Evolutionary conservation across 2,797 vertebrate species (phyloP).

Genomic region (Rhynchonycteris naso): DNA sequence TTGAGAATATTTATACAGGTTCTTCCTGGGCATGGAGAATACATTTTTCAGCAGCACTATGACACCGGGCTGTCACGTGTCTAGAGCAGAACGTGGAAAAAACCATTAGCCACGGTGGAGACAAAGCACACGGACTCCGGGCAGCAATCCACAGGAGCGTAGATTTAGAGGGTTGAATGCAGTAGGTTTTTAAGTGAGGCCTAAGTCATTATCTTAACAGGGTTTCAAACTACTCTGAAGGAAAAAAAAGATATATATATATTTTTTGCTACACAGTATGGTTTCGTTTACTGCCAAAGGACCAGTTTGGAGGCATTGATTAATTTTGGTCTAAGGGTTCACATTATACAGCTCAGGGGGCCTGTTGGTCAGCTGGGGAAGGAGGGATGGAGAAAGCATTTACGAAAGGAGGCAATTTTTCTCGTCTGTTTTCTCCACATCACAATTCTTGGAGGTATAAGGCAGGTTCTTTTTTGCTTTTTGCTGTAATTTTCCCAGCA

Average conservation of each 20-base stretch:
- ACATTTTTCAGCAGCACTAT: conserved; percentile 82
- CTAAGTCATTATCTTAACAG: conserved; percentile 58
- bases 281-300: conserved; percentile 51
- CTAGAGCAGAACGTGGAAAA: conserved; percentile 38
- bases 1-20: conserved; percentile 88
- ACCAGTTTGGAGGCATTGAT: conserved; percentile 33
- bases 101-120: conserved; percentile 62
- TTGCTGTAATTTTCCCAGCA: not conserved
- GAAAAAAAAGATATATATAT: conserved; percentile 42
- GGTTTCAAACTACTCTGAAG: conserved; percentile 62
- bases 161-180: conserved; percentile 51
- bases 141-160: conserved; percentile 24
- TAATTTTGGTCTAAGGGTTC: conserved; percentile 61
- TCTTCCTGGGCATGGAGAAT: conserved; percentile 82
- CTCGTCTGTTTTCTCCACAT: not conserved
- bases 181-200: conserved; percentile 58
- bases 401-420: not conserved
- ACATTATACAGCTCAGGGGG: not conserved
- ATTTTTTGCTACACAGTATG: conserved; percentile 8
- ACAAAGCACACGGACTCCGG: conserved; percentile 35
- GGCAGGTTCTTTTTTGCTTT: not conserved
- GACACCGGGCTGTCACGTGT: conserved; percentile 69
- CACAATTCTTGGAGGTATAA: not conserved
- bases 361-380: not conserved
- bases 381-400: not conserved